These are phyloP conservation scores for Mythimna impura DNA, from an alignment of 2,888 invertebrate genomes.

Conservation along the genomic window DNA sequence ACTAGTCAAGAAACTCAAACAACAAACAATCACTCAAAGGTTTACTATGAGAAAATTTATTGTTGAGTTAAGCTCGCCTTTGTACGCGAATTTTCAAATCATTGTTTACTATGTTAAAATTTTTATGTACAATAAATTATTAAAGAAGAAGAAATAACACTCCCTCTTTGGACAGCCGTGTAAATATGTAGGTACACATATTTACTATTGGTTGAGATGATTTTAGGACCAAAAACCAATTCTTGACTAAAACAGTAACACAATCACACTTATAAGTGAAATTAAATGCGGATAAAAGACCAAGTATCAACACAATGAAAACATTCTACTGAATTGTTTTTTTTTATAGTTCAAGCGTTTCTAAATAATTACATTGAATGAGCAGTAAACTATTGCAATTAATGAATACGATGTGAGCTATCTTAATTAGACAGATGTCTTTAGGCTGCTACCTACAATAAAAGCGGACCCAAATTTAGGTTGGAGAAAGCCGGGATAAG, in stretches of 20 bases:
- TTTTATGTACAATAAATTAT: too few relatives aligned
- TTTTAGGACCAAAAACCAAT: too few relatives aligned
- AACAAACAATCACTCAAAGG: too few relatives aligned
- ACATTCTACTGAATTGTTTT: not conserved
- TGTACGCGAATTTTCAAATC: too few relatives aligned
- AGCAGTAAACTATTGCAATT: not conserved
- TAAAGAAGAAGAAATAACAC: too few relatives aligned
- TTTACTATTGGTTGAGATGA: too few relatives aligned
- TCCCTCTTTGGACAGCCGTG: too few relatives aligned
- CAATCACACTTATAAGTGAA: not conserved
- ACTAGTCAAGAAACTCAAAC: not conserved
- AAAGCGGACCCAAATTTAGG: not conserved
- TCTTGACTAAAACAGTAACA: not conserved
- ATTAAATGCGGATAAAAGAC: not conserved
- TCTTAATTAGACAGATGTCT: slow-evolving; percentile 17
- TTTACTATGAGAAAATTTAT: too few relatives aligned
- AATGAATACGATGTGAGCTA: slow-evolving; percentile 1
- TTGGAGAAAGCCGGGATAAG: slow-evolving; percentile 6
- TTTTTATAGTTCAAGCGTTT: not conserved
- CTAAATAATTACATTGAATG: not conserved
- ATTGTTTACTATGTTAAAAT: too few relatives aligned
- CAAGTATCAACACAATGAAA: not conserved
- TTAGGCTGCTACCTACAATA: not conserved
- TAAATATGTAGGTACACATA: too few relatives aligned
- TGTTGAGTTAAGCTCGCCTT: too few relatives aligned